These are phyloP conservation scores for Gymnorhina tibicen DNA, from an alignment of 2,113 vertebrate species.

Conservation along the genomic window DNA sequence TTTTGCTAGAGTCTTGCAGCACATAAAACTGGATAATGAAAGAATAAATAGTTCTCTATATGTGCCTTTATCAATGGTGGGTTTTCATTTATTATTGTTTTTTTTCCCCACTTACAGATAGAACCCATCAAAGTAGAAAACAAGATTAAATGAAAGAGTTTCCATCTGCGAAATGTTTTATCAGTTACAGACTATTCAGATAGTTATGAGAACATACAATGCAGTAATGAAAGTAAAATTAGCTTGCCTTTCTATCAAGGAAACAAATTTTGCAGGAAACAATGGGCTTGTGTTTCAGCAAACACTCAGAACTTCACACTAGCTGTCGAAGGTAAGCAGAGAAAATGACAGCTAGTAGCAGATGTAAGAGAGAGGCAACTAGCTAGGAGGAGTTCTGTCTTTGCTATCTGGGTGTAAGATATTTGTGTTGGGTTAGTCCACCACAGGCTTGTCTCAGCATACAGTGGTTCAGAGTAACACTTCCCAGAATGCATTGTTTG, in stretches of 20 bases:
- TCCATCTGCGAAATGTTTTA: not conserved
- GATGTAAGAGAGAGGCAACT: not conserved
- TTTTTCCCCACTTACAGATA: not conserved
- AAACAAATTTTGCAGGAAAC: not conserved
- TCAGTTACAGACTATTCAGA: not conserved
- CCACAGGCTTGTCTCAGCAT: not conserved
- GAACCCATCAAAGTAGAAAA: not conserved
- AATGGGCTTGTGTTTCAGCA: not conserved
- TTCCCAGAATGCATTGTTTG: not conserved
- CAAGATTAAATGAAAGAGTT: not conserved
- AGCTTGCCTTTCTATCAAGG: not conserved
- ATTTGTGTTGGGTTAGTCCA: not conserved
- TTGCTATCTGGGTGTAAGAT: not conserved
- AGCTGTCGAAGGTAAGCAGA: not conserved
- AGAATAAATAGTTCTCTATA: not conserved
- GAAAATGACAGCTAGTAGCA: not conserved
- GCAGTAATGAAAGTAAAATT: not conserved
- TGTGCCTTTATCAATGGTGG: not conserved
- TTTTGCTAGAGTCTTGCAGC: not conserved
- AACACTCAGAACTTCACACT: not conserved
- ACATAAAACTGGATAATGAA: not conserved
- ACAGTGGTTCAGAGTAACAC: not conserved
- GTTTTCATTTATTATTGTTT: not conserved
- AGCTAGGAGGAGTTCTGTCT: not conserved
- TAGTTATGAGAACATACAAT: not conserved